These are phyloP conservation scores for Pycnomerus fuliginosus DNA, from an alignment of 2,888 invertebrate genomes.

Conservation along the genomic window DNA sequence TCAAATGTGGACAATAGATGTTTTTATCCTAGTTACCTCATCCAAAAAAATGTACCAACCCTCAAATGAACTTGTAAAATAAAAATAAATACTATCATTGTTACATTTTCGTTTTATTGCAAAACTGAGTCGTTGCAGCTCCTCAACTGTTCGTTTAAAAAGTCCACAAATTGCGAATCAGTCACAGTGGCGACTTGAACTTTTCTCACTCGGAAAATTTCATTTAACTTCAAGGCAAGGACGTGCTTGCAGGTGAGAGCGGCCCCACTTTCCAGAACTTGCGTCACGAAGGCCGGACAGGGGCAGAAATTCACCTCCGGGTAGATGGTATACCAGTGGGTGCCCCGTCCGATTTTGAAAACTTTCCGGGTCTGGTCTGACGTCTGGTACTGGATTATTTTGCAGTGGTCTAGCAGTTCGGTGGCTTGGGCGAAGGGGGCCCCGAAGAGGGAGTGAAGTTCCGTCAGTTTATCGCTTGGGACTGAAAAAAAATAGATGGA, in stretches of 20 bases:
- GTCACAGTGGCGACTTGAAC: slow-evolving; percentile 29
- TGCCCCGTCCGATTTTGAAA: slow-evolving; percentile 61
- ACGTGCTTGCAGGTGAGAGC: slow-evolving; percentile 68
- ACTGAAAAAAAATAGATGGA: slow-evolving; percentile 51
- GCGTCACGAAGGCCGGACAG: slow-evolving; percentile 61
- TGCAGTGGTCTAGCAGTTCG: slow-evolving; percentile 62
- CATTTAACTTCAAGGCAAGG: slow-evolving; percentile 62
- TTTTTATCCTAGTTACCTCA: slow-evolving; percentile 1
- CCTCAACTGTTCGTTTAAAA: slow-evolving; percentile 41
- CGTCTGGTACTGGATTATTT: slow-evolving; percentile 56
- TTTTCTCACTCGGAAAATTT: slow-evolving; percentile 32
- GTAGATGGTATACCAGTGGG: slow-evolving; percentile 62
- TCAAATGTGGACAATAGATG: slow-evolving; percentile 14
- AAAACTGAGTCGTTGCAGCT: slow-evolving; percentile 21
- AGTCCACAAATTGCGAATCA: slow-evolving; percentile 31
- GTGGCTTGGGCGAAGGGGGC: slow-evolving; percentile 59
- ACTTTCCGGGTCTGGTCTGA: slow-evolving; percentile 51
- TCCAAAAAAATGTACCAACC: background rate
- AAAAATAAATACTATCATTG: too few relatives aligned
- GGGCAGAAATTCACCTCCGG: slow-evolving; percentile 67
- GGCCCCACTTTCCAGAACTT: slow-evolving; percentile 57
- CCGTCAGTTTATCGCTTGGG: slow-evolving; percentile 58
- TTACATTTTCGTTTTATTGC: slow-evolving; percentile 2
- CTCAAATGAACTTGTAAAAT: slow-evolving; percentile 7
- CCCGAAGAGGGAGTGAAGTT: slow-evolving; percentile 62